Evolutionary conservation across 2,888 invertebrate species (phyloP).

Genomic region (Sinhomidia bicolor): DNA sequence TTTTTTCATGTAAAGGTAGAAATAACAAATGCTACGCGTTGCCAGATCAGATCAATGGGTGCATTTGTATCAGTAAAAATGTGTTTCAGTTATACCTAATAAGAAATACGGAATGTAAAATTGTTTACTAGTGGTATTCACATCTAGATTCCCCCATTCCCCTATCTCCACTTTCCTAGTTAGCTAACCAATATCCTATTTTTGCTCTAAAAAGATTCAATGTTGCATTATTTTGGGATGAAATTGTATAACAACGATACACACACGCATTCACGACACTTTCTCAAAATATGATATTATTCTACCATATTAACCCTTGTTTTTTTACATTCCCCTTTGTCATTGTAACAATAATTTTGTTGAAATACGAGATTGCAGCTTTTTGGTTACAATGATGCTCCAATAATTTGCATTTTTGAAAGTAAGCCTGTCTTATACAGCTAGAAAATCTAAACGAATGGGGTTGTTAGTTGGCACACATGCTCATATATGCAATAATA

Average conservation of each 20-base stretch:
- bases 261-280: too few relatives aligned
- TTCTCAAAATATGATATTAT: too few relatives aligned
- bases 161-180: neutral
- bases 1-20: too few relatives aligned
- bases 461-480: neutral
- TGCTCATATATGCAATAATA: neutral
- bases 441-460: neutral
- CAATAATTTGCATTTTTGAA: neutral
- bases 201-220: neutral
- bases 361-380: slow-evolving; percentile 32
- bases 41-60: slow-evolving; percentile 48
- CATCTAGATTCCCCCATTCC: slow-evolving; percentile 60
- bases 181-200: neutral
- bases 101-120: slow-evolving; percentile 18
- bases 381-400: slow-evolving; percentile 23
- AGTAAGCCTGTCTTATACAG: neutral
- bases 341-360: too few relatives aligned
- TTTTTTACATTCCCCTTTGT: too few relatives aligned
- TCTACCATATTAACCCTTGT: too few relatives aligned
- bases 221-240: too few relatives aligned
- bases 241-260: too few relatives aligned
- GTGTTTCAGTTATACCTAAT: neutral
- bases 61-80: slow-evolving; percentile 48
- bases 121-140: slow-evolving; percentile 41
- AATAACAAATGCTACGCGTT: neutral